Conservation (phyloP, 2,888 invertebrate genomes). For the Nymphalis polychloros region DNA sequence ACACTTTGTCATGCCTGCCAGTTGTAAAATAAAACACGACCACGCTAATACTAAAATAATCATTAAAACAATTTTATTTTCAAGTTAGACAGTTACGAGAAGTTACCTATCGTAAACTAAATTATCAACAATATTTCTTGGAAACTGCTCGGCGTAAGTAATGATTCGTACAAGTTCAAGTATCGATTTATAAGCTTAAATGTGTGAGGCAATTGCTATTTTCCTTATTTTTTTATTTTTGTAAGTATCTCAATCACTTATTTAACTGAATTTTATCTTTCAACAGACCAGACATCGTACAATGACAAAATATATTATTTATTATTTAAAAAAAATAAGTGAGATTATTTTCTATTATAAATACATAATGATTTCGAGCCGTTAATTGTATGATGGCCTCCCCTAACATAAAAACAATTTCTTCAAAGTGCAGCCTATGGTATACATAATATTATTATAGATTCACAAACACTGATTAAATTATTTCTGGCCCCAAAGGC, state of each 20-base stretch:
- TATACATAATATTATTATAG: constrained; percentile 72
- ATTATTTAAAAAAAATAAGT: no score
- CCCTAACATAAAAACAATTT: constrained; percentile 76
- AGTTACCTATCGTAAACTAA: neutral
- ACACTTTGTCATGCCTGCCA: no score
- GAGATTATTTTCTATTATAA: no score
- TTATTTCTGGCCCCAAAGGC: constrained; percentile 52
- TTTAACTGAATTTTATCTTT: no score
- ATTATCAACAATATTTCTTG: neutral
- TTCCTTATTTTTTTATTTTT: no score
- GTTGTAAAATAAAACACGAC: neutral
- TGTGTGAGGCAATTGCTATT: no score
- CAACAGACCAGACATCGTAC: no score
- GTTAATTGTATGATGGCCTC: constrained; percentile 62
- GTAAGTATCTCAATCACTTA: no score
- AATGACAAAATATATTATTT: no score
- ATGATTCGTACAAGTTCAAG: neutral
- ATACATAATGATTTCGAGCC: no score
- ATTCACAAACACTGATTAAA: constrained; percentile 69
- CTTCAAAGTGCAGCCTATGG: constrained; percentile 63
- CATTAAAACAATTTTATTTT: neutral
- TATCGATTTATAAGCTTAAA: no score
- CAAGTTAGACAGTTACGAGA: neutral
- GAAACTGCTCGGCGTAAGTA: neutral
- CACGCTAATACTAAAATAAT: neutral